Evolutionary conservation across 2,797 vertebrate species (phyloP).

Genomic region (Microcaecilia unicolor): DNA sequence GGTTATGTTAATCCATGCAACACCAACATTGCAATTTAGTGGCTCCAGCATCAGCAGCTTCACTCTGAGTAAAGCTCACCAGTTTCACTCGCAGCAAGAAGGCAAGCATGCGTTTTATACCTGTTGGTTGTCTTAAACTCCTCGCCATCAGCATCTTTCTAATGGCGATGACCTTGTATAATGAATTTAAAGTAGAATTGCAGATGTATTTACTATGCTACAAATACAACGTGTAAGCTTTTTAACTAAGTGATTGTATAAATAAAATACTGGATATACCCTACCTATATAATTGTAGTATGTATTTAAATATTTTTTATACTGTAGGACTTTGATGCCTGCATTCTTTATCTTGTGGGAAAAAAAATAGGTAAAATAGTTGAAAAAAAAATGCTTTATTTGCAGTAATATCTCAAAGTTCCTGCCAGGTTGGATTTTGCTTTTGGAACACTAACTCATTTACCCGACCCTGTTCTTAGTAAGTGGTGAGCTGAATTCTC

Average conservation of each 20-base stretch:
- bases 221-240: slow-evolving; percentile 50
- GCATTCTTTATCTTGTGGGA: too few relatives aligned
- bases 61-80: slow-evolving; percentile 33
- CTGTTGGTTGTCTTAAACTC: slow-evolving; percentile 45
- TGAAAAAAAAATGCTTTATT: too few relatives aligned
- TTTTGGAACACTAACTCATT: too few relatives aligned
- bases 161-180: slow-evolving; percentile 42
- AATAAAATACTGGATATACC: slow-evolving; percentile 41
- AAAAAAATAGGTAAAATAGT: too few relatives aligned
- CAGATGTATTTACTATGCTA: slow-evolving; percentile 46
- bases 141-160: slow-evolving; percentile 33
- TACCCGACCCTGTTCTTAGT: too few relatives aligned
- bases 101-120: slow-evolving; percentile 57
- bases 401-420: too few relatives aligned
- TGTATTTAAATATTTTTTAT: slow-evolving; percentile 24
- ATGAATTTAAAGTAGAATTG: slow-evolving; percentile 39
- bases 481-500: too few relatives aligned
- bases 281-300: slow-evolving; percentile 16
- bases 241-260: slow-evolving; percentile 44
- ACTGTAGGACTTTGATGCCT: neutral
- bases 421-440: too few relatives aligned
- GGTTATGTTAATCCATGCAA: too few relatives aligned
- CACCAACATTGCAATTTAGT: too few relatives aligned
- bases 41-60: too few relatives aligned
- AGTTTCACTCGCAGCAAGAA: slow-evolving; percentile 55